A percentile compares a stretch with the other conserved stretches of the same genome.
phyloP scores from a whole-genome alignment of 2,113 vertebrate species.

The Sardina pilchardus region DNA sequence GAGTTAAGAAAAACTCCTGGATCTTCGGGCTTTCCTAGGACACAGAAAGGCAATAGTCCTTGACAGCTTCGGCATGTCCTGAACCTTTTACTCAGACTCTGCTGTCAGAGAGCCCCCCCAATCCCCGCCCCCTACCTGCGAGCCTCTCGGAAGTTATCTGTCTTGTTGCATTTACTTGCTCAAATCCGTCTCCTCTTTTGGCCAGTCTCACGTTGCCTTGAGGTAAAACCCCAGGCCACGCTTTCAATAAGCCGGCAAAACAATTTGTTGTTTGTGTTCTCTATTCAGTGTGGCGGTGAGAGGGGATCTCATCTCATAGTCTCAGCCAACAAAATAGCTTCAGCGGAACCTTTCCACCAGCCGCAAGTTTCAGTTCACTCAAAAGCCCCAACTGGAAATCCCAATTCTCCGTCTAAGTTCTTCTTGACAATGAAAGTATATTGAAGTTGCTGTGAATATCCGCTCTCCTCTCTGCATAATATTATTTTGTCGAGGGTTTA shows the following conservation, averaged over 20 bases:
- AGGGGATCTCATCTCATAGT: neutral
- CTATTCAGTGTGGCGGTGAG: neutral
- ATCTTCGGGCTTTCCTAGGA: neutral
- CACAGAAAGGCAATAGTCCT: neutral
- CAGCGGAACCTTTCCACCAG: neutral
- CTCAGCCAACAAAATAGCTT: neutral
- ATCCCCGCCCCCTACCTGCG: neutral
- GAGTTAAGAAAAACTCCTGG: neutral
- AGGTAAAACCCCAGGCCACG: neutral
- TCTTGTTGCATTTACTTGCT: neutral
- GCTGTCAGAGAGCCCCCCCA: neutral
- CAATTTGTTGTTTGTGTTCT: neutral
- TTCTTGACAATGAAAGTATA: too few species aligned
- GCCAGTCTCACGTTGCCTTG: neutral
- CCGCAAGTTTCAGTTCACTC: neutral
- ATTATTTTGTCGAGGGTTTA: too few species aligned
- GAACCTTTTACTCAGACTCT: neutral
- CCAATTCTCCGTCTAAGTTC: neutral
- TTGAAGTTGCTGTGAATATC: too few species aligned
- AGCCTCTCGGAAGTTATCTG: neutral
- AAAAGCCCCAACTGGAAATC: neutral
- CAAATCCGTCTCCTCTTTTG: neutral
- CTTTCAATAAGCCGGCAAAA: neutral
- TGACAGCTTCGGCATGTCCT: neutral
- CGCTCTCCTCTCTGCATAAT: too few species aligned